Base-by-base conservation (phyloP, 2,113 vertebrate species). In the Corydoras sp. region DNA sequence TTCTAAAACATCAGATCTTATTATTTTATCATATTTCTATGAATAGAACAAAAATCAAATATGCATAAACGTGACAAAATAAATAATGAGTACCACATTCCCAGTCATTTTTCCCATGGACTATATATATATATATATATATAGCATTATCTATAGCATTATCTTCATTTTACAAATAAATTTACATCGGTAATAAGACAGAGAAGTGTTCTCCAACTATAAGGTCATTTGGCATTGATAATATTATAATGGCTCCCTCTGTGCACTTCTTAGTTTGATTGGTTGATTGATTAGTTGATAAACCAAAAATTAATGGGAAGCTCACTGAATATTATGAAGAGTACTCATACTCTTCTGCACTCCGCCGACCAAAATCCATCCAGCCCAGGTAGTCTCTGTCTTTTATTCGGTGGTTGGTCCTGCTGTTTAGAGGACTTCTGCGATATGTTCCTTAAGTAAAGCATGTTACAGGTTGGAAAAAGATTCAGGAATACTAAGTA, bases 281-380 rank as follows among this genome's bases (percentile, higher is more conserved):
- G 65, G 77, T 72, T 58, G 62, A 58, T 72, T 58, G 62, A 58
- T 62, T 76, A 4, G 24, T 55, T 63, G 32, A 29, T 43, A 5
- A 43, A 43, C 35, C 35, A 5, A 43, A 58, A 58, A 30, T 65
- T 10, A 24, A 51, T 65, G 29, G 31, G 9, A 31, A 15, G 71
- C 32, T 32, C 35, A 58, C 30, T 63, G 54, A 76, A 49, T 84
- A 84, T 90, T 90, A 95, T 64, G 92, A 93, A 49, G 93, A 89
- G 73, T 96, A 96, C 18, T 99, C 91, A 0, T 95, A 96, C 78
- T 97, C 96, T 81, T 98, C 96, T 9, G 92, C 92, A 5, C 92
- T 98, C 74, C 95, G 93, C 10, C 94, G 86, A 29, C 97, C 96
- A 64, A 99, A 99, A 85, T 99, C 97, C 97, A 98, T 97, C 97